Percentiles rank a stretch among this genome's conserved stretches.
Conservation (phyloP, 2,797 vertebrate genomes). For the Molossus alvarezi region DNA sequence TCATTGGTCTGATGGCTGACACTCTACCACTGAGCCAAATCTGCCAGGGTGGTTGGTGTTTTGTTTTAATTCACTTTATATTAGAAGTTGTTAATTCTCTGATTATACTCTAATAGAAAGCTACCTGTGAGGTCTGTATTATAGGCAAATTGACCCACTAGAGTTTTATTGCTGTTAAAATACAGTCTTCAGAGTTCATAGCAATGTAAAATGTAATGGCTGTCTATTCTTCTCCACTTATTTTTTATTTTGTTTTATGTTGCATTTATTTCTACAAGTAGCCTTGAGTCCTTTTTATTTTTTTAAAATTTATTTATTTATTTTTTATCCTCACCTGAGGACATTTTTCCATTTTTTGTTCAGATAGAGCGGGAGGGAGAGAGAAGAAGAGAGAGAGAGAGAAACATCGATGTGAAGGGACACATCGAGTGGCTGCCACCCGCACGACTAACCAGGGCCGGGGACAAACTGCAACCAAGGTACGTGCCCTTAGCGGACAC, state of each 20-base stretch:
- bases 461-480: no score
- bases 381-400: no score
- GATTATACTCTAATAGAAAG: neutral
- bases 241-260: neutral
- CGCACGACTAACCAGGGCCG: no score
- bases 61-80: conserved; percentile 37
- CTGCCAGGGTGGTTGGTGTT: neutral
- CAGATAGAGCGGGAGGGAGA: no score
- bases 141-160: neutral
- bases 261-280: conserved; percentile 33
- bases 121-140: neutral
- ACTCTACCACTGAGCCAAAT: no score
- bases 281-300: neutral
- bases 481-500: no score
- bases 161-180: conserved; percentile 48
- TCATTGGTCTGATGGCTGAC: no score
- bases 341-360: no score
- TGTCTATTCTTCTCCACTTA: neutral
- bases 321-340: no score
- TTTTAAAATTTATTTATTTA: no score
- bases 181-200: neutral
- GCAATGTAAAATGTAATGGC: neutral
- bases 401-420: no score
- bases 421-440: no score
- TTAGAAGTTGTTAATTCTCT: conserved; percentile 4